Base-by-base conservation (phyloP, 2,888 invertebrate genomes). In the Galerucella pusilla region DNA sequence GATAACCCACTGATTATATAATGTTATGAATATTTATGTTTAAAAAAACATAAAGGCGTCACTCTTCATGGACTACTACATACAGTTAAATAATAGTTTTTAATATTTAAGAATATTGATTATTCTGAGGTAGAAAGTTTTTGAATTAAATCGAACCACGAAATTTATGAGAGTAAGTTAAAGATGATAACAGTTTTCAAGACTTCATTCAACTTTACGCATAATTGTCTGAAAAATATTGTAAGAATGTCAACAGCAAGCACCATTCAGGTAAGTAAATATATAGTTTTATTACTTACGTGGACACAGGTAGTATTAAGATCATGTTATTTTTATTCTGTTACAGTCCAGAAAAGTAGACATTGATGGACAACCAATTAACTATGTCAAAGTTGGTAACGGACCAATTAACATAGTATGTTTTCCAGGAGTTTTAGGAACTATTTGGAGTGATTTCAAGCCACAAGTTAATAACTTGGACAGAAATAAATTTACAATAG, bases 391-490 rank as follows among this genome's bases (percentile, higher is more conserved):
- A 84, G 89, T 90, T 57, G 94, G 94, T 14, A 87, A 85, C 79
- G 93, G 94, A 52, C 87, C 87, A 49, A 90, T 89, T 84, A 90
- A 87, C 79, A 85, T 96, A 0, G 86, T 97, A 5, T 90, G 94
- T 75, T 89, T 96, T 84, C 96, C 96, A 0, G 96, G 96, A 57
- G 94, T 94, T 0, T 85, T 96, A 46, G 96, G 97, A 1, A 91
- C 94, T 0, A 92, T 93, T 69, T 94, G 93, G 92, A 94, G 94
- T 0, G 96, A 97, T 86, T 97, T 96, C 83, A 92, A 90, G 79
- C 93, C 94, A 0, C 95, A 95, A 87, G 89, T 95, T 10, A 91
- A 93, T 81, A 89, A 92, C 73, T 87, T 95, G 49, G 88, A 93
- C 84, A 87, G 86, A 77, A 87, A 90, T 2, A 90, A 91, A 83